phyloP scores from a whole-genome alignment of 2,888 invertebrate genomes.

The Vesta saturnalis region DNA sequence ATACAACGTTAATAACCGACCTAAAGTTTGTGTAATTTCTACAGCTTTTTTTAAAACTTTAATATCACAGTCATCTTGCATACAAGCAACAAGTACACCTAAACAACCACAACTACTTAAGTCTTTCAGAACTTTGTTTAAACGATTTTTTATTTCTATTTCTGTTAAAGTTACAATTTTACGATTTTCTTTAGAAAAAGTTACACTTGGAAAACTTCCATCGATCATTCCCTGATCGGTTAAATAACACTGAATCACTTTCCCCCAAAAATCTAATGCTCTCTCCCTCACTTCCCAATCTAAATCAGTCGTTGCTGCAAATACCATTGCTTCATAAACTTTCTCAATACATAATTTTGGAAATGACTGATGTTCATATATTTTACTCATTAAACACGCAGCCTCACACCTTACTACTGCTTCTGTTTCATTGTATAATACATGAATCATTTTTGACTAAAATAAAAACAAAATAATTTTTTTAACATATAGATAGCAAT shows the following conservation, averaged over 20 bases:
- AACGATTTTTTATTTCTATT: conserved; percentile 70
- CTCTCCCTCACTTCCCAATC: conserved; percentile 85
- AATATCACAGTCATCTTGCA: conserved; percentile 76
- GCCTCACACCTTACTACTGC: conserved; percentile 82
- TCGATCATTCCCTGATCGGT: conserved; percentile 86
- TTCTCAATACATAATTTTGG: conserved; percentile 64
- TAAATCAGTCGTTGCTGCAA: conserved; percentile 75
- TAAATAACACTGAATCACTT: conserved; percentile 72
- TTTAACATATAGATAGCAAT: neutral
- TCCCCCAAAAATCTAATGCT: conserved; percentile 77
- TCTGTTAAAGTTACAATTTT: conserved; percentile 81
- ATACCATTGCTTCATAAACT: conserved; percentile 72
- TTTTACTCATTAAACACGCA: conserved; percentile 70
- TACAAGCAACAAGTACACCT: conserved; percentile 72
- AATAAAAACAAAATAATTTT: neutral
- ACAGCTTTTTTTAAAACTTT: conserved; percentile 74
- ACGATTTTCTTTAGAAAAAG: conserved; percentile 80
- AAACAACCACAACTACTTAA: conserved; percentile 76
- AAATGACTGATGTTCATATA: conserved; percentile 74
- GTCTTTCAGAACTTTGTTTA: conserved; percentile 69
- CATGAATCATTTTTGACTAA: conserved; percentile 65
- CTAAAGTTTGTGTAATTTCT: conserved; percentile 65
- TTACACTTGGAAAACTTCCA: conserved; percentile 79
- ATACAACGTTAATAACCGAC: conserved; percentile 67
- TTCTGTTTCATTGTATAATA: conserved; percentile 75